Evolutionary conservation across 2,888 invertebrate genomes (phyloP).

Genomic region (Conus canariensis): DNA sequence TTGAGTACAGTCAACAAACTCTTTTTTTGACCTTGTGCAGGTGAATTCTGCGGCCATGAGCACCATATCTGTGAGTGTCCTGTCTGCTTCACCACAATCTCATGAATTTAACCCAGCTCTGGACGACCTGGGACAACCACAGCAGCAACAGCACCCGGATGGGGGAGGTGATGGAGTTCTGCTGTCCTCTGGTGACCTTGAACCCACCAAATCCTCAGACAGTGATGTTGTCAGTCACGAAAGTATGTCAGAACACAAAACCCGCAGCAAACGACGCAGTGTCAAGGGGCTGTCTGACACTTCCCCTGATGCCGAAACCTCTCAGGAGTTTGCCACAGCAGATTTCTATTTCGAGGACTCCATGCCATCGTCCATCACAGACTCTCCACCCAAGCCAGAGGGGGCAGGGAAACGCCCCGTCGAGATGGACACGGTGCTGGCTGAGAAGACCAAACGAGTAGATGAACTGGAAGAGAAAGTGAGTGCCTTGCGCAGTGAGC

Average conservation of each 20-base stretch:
- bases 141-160: constrained; percentile 11
- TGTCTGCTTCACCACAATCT: constrained; percentile 22
- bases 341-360: constrained; percentile 94
- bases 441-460: constrained; percentile 43
- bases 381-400: constrained; percentile 60
- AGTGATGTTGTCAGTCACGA: constrained; percentile 39
- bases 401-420: too few species aligned
- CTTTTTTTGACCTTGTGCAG: neutral
- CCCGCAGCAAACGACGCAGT: constrained; percentile 43
- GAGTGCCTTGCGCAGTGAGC: constrained; percentile 35
- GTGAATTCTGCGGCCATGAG: constrained; percentile 45
- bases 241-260: constrained; percentile 43
- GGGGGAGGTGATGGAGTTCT: constrained; percentile 33
- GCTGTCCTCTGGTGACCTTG: constrained; percentile 40
- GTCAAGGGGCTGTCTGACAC: constrained; percentile 52
- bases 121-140: constrained; percentile 4
- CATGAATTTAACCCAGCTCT: neutral
- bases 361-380: constrained; percentile 90
- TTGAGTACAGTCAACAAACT: too few species aligned
- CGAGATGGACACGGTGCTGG: constrained; percentile 44
- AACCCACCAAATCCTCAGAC: constrained; percentile 44
- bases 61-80: constrained; percentile 26
- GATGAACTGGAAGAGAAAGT: constrained; percentile 41
- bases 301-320: constrained; percentile 72
- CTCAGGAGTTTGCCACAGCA: constrained; percentile 86